Conservation (phyloP, 2,888 invertebrate genomes). For the Adelognathus sp. region DNA sequence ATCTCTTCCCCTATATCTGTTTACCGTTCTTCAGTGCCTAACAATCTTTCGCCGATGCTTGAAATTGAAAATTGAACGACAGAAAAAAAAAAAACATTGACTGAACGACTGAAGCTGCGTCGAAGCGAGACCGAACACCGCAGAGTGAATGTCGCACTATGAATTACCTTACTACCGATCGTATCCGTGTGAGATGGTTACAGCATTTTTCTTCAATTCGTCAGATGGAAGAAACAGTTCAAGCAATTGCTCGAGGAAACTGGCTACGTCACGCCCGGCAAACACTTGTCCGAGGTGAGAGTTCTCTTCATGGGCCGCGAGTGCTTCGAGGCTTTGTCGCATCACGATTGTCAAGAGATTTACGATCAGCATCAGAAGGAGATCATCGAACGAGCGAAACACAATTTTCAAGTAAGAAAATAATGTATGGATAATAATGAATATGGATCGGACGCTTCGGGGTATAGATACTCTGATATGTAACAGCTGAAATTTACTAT, state of each 20-base stretch:
- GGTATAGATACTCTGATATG: too few relatives aligned
- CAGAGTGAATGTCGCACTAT: background rate
- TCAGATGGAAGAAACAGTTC: conserved; percentile 96
- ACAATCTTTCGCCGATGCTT: background rate
- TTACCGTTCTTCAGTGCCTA: background rate
- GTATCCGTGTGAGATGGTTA: background rate
- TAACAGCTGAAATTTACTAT: too few relatives aligned
- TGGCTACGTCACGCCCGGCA: conserved; percentile 97
- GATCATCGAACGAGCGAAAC: conserved; percentile 93
- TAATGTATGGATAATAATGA: too few relatives aligned
- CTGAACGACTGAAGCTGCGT: background rate
- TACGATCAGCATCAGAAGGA: conserved; percentile 97
- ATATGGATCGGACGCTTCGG: too few relatives aligned
- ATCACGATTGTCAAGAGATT: conserved; percentile 94
- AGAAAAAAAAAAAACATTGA: background rate
- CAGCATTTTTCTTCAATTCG: conserved; percentile 32
- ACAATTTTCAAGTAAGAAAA: conserved; percentile 89
- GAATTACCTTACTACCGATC: background rate
- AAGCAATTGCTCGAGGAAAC: conserved; percentile 96
- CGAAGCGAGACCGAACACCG: background rate
- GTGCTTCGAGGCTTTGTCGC: conserved; percentile 95
- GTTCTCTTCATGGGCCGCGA: conserved; percentile 97
- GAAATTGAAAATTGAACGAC: background rate
- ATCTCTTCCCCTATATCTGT: conserved; percentile 2
- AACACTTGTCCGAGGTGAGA: conserved; percentile 93